Percentiles rank a stretch among this genome's conserved stretches.
Evolutionary conservation across 2,797 vertebrate genomes (phyloP).

Genomic region (Etheostoma nigrum): DNA sequence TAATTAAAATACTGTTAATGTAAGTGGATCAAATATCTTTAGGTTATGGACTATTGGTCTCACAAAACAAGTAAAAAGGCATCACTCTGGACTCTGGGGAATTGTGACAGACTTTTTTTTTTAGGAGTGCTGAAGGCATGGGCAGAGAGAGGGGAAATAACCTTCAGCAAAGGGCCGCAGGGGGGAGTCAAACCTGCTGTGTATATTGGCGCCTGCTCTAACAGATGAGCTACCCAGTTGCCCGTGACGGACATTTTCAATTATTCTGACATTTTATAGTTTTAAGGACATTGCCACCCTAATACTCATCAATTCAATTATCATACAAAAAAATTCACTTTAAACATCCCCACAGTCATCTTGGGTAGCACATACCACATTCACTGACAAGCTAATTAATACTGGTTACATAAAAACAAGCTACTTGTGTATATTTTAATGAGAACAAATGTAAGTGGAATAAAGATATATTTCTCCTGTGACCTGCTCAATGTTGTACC

Average conservation of each 20-base stretch:
- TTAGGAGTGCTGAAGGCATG: too few relatives aligned
- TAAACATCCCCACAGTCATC: not conserved
- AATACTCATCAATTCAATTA: not conserved
- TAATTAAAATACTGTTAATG: not conserved
- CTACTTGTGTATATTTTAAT: not conserved
- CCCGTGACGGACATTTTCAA: not conserved
- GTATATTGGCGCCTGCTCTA: too few relatives aligned
- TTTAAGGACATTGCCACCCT: not conserved
- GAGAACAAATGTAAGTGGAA: not conserved
- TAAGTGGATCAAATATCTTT: not conserved
- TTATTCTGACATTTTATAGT: not conserved
- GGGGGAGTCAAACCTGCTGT: too few relatives aligned
- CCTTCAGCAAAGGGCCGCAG: too few relatives aligned
- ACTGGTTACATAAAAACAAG: not conserved
- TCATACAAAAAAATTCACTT: too few relatives aligned
- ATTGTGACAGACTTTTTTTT: not conserved
- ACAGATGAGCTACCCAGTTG: too few relatives aligned
- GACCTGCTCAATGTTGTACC: constrained; percentile 83
- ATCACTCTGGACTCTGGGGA: not conserved
- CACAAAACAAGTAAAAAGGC: not conserved
- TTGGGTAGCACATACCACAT: not conserved
- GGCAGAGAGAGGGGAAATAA: too few relatives aligned
- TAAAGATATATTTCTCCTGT: not conserved
- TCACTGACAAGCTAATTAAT: not conserved
- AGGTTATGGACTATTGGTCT: not conserved